Evolutionary conservation across 2,797 vertebrate genomes (phyloP).

Genomic region (Poecilia velifera): DNA sequence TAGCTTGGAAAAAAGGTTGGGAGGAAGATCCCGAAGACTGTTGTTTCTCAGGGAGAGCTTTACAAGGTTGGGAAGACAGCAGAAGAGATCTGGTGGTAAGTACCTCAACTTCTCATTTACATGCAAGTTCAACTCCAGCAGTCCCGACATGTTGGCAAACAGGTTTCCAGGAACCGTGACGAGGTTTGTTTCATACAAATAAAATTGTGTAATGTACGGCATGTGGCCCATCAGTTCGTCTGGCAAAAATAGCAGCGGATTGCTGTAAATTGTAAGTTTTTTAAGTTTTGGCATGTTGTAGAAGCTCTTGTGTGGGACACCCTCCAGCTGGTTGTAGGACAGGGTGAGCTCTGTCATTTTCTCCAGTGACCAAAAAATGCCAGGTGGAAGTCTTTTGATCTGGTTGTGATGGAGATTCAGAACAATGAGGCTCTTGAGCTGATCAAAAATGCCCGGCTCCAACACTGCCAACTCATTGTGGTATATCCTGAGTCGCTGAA

Average conservation of each 20-base stretch:
- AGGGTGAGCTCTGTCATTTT: slow-evolving; percentile 80
- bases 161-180: slow-evolving; percentile 84
- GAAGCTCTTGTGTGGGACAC: slow-evolving; percentile 83
- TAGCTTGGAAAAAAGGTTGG: slow-evolving; percentile 80
- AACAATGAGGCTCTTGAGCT: slow-evolving; percentile 76
- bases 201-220: slow-evolving; percentile 81
- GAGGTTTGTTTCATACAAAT: slow-evolving; percentile 85
- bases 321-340: slow-evolving; percentile 81
- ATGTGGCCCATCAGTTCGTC: slow-evolving; percentile 85
- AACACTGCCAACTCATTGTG: slow-evolving; percentile 81
- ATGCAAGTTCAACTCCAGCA: slow-evolving; percentile 80
- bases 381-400: slow-evolving; percentile 77
- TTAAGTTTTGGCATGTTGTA: slow-evolving; percentile 79
- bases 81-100: slow-evolving; percentile 83
- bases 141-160: slow-evolving; percentile 87
- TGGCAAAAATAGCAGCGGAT: slow-evolving; percentile 85
- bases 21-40: slow-evolving; percentile 76
- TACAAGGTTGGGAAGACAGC: slow-evolving; percentile 78
- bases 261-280: slow-evolving; percentile 83
- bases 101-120: slow-evolving; percentile 77
- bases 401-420: slow-evolving; percentile 82
- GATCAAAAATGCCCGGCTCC: slow-evolving; percentile 77
- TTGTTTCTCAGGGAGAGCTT: slow-evolving; percentile 83
- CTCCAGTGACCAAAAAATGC: slow-evolving; percentile 80
- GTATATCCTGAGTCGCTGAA: slow-evolving; percentile 78